Percentiles rank a stretch among this genome's conserved stretches.
These are phyloP conservation scores for Zaprionus camerounensis DNA, from an alignment of 1,140 invertebrate species.

Conservation along the genomic window DNA sequence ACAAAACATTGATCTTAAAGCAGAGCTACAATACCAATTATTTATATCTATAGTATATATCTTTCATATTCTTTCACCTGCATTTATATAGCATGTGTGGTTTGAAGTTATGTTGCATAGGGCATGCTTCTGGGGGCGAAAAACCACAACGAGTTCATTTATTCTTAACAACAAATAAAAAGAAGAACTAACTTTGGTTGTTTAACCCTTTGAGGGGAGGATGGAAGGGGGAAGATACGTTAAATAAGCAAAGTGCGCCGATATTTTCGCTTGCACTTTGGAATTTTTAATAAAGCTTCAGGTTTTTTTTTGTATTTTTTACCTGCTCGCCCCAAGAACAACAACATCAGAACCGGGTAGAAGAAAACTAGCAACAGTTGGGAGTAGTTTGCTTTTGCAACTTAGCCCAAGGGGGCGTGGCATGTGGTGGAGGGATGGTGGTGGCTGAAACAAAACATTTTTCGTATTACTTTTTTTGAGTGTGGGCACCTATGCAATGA, in stretches of 20 bases:
- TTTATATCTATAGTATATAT: too few species aligned
- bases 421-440: neutral
- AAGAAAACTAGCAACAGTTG: slow-evolving; percentile 16
- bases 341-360: slow-evolving; percentile 3
- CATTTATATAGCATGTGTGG: too few species aligned
- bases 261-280: slow-evolving; percentile 38
- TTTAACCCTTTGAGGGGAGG: neutral
- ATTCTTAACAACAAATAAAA: neutral
- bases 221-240: neutral
- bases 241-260: slow-evolving; percentile 46
- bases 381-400: slow-evolving; percentile 16
- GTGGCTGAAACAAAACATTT: slow-evolving; percentile 14
- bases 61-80: too few species aligned
- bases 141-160: too few species aligned
- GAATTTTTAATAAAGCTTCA: slow-evolving; percentile 44
- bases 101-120: too few species aligned
- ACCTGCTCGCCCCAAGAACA: slow-evolving; percentile 15
- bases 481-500: slow-evolving; percentile 19
- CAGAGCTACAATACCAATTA: too few species aligned
- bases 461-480: slow-evolving; percentile 38
- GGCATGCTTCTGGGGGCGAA: too few species aligned
- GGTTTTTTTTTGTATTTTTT: slow-evolving; percentile 24
- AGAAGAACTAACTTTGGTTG: neutral
- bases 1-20: too few species aligned
- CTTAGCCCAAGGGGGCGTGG: neutral